Evolutionary conservation across 2,888 invertebrate species (phyloP).

Genomic region (Pristionchus fissidentatus): DNA sequence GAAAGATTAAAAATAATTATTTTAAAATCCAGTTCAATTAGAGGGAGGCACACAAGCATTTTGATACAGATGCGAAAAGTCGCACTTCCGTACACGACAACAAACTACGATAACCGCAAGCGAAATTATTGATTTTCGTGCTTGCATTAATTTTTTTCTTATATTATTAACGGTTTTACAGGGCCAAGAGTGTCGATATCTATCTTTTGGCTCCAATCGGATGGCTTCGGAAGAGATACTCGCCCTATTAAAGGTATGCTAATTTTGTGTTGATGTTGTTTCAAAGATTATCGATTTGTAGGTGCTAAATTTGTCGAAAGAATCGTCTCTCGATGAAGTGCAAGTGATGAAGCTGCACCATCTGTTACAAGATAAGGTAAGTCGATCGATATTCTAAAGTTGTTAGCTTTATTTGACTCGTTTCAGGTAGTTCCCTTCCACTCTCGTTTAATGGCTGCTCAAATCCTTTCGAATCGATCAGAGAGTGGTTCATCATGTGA

Average conservation of each 20-base stretch:
- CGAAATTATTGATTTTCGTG: not conserved
- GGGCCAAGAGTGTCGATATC: not conserved
- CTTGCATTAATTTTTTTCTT: not conserved
- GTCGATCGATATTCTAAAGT: too few relatives aligned
- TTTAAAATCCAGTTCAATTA: not conserved
- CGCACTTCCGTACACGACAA: not conserved
- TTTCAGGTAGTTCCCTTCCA: constrained; percentile 7
- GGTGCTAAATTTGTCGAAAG: not conserved
- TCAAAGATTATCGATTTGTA: not conserved
- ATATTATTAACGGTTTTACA: not conserved
- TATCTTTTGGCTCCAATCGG: not conserved
- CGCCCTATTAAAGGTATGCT: not conserved
- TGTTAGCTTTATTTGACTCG: too few relatives aligned
- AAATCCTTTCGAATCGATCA: not conserved
- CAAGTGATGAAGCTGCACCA: not conserved
- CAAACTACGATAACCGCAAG: not conserved
- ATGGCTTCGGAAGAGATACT: not conserved
- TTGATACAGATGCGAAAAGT: not conserved
- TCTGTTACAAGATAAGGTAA: not conserved
- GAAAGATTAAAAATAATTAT: not conserved
- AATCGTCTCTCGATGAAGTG: constrained; percentile 1
- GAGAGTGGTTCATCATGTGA: not conserved
- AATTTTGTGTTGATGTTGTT: not conserved
- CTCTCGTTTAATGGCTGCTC: constrained; percentile 33
- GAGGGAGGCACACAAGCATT: not conserved